phyloP scores from a whole-genome alignment of 2,888 invertebrate species.

The Brassicogethes aeneus region DNA sequence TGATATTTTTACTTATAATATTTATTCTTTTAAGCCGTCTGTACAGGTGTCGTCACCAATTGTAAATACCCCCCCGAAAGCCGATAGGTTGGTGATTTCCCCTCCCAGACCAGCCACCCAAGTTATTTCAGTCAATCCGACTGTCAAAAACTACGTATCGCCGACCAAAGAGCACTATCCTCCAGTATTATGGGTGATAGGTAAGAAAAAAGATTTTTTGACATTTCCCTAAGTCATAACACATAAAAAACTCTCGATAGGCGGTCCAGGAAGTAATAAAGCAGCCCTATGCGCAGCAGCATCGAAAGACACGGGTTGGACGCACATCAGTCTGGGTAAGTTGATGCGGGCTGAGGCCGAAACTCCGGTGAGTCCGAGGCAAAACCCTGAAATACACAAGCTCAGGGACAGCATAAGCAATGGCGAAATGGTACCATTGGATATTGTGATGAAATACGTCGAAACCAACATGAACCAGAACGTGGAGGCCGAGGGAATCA shows the following conservation, averaged over 20 bases:
- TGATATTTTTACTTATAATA: no score
- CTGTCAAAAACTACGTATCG: constrained; percentile 23
- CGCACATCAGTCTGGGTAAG: constrained; percentile 53
- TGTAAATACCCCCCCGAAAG: constrained; percentile 6
- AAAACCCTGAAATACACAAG: constrained; percentile 31
- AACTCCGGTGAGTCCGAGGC: constrained; percentile 35
- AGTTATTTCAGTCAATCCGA: constrained; percentile 34
- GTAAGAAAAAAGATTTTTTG: no score
- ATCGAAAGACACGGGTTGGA: constrained; percentile 51
- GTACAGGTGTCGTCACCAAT: constrained; percentile 8
- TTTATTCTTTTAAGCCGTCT: constrained; percentile 11
- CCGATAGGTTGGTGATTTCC: constrained; percentile 14
- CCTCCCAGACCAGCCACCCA: constrained; percentile 32
- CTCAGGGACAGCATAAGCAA: constrained; percentile 62
- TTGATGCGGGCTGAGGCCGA: constrained; percentile 69
- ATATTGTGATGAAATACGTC: constrained; percentile 68
- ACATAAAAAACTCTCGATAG: no score
- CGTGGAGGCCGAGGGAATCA: constrained; percentile 62
- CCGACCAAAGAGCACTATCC: constrained; percentile 37
- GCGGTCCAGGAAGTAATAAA: constrained; percentile 90
- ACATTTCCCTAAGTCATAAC: no score
- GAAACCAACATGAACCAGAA: constrained; percentile 55
- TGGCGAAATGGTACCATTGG: constrained; percentile 75
- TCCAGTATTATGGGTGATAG: constrained; percentile 45
- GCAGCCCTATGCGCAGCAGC: constrained; percentile 68